Evolutionary conservation across 2,113 vertebrate species (phyloP), one percentile per base, ranked within the genome.

Genomic region (Otolemur garnettii): DNA sequence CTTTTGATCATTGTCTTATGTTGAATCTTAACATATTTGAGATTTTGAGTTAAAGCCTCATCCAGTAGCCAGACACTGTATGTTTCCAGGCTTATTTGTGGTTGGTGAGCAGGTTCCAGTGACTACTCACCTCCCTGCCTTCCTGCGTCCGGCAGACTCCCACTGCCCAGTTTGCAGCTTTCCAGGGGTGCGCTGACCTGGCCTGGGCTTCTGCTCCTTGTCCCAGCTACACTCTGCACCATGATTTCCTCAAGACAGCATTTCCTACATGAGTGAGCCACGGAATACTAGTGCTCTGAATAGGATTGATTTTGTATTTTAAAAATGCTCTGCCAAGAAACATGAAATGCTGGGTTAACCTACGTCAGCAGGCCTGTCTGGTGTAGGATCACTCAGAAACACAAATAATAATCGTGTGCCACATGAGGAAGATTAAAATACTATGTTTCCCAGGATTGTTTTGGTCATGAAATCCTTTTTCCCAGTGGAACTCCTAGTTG

Each of bases 121-220:
- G 22, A 0, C 12, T 0, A 2, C 45, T 14, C 0, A 0, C 9
- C 2, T 1, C 28, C 14, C 35, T 0, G 15, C 35, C 6, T 30
- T 14, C 1, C 28, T 7, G 22, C 3, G 13, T 30, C 91, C n/a
- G 0, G 11, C 0, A 33, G 21, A 68, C 0, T 2, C 75, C 24
- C 1, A 0, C 0, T 13, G 22, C 18, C n/a, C 1, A 1, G 12
- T 21, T 6, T 69, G 35, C 18, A 13, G 42, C 24, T 21, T 7
- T 18, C 35, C 26, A 13, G 4, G 4, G 0, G 4, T 0, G 4
- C 26, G 0, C 26, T 8, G 3, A 0, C 64, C 19, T 1, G 42
- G n/a, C n/a, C 30, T 24, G 2, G 10, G 2, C 24, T 14, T 50
- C 30, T 59, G n/a, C 0, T 18, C 1, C 14, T 33, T 18, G 15